Base-by-base conservation (phyloP, 2,113 vertebrate genomes). In the Theristicus caerulescens region DNA sequence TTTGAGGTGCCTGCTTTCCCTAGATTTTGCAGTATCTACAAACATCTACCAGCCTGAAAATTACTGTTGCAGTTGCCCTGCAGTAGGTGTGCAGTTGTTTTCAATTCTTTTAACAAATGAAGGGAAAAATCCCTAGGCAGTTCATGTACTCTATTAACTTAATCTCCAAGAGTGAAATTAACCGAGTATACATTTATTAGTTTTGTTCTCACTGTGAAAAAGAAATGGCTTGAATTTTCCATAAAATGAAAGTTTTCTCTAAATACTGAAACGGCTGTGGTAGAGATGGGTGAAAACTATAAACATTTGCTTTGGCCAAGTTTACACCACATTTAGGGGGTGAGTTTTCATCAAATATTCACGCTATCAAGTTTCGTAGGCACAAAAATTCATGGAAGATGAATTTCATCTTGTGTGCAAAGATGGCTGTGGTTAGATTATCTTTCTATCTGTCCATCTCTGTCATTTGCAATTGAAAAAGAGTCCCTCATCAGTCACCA, bases 231-330 rank as follows among this genome's bases (percentile, higher is more conserved):
- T 95, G 94, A 90, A 90, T 97, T 96, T 94, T 95, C 91, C 81
- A 77, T 88, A 89, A 98, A 98, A 97, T 89, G 16, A 93, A 90
- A 82, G 78, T 92, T 94, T 93, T 96, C 55, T 94, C 79, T 97
- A 96, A 97, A 97, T 97, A 93, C 40, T 95, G 92, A 96, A 96
- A 95, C 76, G 94, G 96, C 83, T 96, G 76, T 92, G 83, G 71
- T 49, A 94, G 52, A 78, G 62, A 76, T 42, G 71, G 40, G 62
- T 91, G 57, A 71, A 93, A 91, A 77, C 55, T 55, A 26, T 82
- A 90, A 94, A 88, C 47, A 27, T 93, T 93, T 94, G 46, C 51
- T 84, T 96, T 96, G 90, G 57, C 55, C 84, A 82, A 70, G 40
- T 71, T 90, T 90, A 32, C 51, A 72, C 73, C 42, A 16, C 13